These are phyloP conservation scores for Sarcophaga caerulescens DNA, from an alignment of 2,888 invertebrate species.

Conservation along the genomic window DNA sequence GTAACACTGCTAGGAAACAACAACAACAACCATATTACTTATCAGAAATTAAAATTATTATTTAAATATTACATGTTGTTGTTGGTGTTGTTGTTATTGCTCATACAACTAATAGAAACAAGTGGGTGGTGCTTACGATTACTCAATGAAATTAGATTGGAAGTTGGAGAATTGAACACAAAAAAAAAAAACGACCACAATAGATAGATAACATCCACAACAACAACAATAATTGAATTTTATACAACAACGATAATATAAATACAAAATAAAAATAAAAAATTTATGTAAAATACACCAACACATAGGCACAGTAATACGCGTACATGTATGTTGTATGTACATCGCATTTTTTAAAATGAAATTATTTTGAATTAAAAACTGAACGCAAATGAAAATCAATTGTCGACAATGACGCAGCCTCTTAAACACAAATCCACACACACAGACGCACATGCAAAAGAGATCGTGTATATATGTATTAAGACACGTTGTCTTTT, in stretches of 20 bases:
- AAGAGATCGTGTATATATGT: constrained; percentile 35
- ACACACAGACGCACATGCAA: background rate
- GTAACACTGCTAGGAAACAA: constrained; percentile 4
- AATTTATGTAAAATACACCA: background rate
- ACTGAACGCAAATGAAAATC: background rate
- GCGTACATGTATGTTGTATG: background rate
- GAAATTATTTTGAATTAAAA: background rate
- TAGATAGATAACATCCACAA: background rate
- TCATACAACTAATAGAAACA: constrained; percentile 52
- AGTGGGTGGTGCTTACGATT: constrained; percentile 65
- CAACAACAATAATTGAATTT: constrained; percentile 4
- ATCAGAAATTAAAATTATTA: background rate
- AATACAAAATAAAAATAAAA: constrained; percentile 38
- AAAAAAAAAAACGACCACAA: background rate
- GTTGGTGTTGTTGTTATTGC: background rate
- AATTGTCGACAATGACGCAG: constrained; percentile 34
- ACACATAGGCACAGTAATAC: background rate
- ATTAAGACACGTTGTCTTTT: constrained; percentile 15
- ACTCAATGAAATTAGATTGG: constrained; percentile 63
- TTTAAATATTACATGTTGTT: too few species aligned
- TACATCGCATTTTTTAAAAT: background rate
- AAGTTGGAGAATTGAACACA: constrained; percentile 56
- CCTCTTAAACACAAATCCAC: background rate
- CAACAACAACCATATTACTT: constrained; percentile 24
- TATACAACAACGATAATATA: background rate